Evolutionary conservation across 2,113 vertebrate genomes (phyloP), one percentile per base, ranked within the genome.

Genomic region (Cichladusa arquata): DNA sequence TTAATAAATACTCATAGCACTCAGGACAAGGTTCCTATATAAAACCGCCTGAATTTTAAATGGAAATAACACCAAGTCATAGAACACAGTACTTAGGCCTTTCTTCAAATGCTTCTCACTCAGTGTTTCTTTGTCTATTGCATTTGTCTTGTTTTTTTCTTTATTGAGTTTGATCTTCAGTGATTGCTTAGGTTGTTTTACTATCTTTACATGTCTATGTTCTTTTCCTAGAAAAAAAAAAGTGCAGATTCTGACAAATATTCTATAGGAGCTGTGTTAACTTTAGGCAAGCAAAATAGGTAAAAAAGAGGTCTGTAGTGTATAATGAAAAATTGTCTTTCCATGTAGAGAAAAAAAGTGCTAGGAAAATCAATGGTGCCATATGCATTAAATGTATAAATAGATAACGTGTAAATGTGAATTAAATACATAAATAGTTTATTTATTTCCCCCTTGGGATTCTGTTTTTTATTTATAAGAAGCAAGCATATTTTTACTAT

Each of bases 361-460:
- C 19, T 34, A n/a, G 9, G 40, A 7, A 80, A 72, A 61, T 45
- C 3, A 80, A 40, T 1, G 2, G 3, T 51, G n/a, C 17, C 9
- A 16, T 50, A n/a, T 19, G 40, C 2, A 72, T 54, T 66, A 78
- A 57, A 60, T 48, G 18, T 3, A 58, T 38, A 77, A 86, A 77
- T 53, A 67, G 9, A 29, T 29, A 45, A 53, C 14, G 16, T 14
- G 14, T 8, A 60, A 53, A 60, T 60, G 19, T 73, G 51, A 66
- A 81, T 57, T 58, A 67, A 69, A 66, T 31, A 24, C 18, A 57
- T 7, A 47, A 67, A 69, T 11, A 31, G 6, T 25, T 38, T 29
- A 0, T 24, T n/a, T 19, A 19, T 42, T 29, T 19, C 0, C 1
- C 2, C 2, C 17, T 70, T 33, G 6, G 5, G 8, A 45, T 78